A percentile compares a stretch with the other conserved stretches of the same genome.
Conservation (phyloP, 2,888 invertebrate species). For the Melitaea athalia region DNA sequence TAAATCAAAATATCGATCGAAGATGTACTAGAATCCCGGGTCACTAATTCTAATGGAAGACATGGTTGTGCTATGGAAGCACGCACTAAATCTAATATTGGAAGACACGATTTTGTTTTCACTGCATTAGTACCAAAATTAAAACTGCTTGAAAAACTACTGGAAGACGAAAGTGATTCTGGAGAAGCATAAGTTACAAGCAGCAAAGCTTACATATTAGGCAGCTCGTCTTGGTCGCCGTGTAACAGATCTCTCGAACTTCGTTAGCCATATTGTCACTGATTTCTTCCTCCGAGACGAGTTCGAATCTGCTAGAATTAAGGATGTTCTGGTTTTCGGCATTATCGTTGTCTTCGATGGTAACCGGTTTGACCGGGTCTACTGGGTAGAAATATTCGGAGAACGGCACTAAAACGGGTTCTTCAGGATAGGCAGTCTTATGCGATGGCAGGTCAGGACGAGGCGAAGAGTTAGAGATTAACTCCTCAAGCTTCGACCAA, state of each 20-base stretch:
- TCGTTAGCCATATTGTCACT: conserved; percentile 83
- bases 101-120: conserved; percentile 82
- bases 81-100: conserved; percentile 71
- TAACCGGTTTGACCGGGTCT: conserved; percentile 70
- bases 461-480: conserved; percentile 74
- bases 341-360: conserved; percentile 71
- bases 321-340: conserved; percentile 75
- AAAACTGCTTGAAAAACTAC: conserved; percentile 42
- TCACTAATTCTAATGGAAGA: conserved; percentile 79
- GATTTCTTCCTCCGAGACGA: conserved; percentile 70
- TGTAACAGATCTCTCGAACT: conserved; percentile 80
- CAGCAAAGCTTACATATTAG: conserved; percentile 76
- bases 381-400: conserved; percentile 70
- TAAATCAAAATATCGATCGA: conserved; percentile 51
- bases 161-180: conserved; percentile 47
- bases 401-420: conserved; percentile 70
- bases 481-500: conserved; percentile 84
- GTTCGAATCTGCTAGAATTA: conserved; percentile 69
- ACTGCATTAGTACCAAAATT: conserved; percentile 69
- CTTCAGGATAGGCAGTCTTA: conserved; percentile 73
- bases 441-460: conserved; percentile 75
- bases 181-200: conserved; percentile 47
- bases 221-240: conserved; percentile 61
- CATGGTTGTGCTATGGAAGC: conserved; percentile 58
- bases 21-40: conserved; percentile 53